Conservation (phyloP, 2,888 invertebrate genomes). For the Steinernema carpocapsae region DNA sequence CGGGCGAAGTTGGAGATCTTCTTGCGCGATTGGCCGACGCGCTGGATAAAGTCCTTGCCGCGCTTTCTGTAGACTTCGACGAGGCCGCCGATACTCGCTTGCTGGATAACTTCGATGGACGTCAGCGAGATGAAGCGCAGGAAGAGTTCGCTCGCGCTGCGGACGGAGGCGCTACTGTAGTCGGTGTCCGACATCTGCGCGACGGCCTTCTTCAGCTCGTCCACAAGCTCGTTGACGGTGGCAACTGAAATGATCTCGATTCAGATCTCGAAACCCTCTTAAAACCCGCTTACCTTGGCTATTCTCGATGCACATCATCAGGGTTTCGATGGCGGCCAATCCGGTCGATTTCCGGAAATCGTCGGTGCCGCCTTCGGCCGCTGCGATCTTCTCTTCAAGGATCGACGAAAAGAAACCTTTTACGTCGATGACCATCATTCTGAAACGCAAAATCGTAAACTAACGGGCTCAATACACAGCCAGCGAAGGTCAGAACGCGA, state of each 20-base stretch:
- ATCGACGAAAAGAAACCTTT: background rate
- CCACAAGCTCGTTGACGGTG: constrained; percentile 69
- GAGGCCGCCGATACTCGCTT: constrained; percentile 33
- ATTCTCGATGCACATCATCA: constrained; percentile 56
- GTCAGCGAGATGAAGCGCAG: constrained; percentile 72
- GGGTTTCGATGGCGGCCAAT: constrained; percentile 71
- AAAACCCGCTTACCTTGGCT: constrained; percentile 68
- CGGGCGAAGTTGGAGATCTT: constrained; percentile 84
- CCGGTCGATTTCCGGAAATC: constrained; percentile 70
- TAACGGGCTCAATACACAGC: no score
- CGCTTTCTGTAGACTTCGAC: constrained; percentile 45
- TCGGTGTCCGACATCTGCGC: constrained; percentile 69
- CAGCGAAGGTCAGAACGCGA: no score
- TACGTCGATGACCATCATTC: background rate
- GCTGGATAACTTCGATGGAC: constrained; percentile 65
- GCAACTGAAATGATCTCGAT: constrained; percentile 58
- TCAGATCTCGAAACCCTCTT: no score
- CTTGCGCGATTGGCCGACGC: constrained; percentile 75
- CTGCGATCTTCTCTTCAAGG: no score
- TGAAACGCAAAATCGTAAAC: no score
- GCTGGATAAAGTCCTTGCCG: constrained; percentile 61
- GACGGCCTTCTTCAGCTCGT: constrained; percentile 69
- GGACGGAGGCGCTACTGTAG: constrained; percentile 70
- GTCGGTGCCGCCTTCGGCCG: no score
- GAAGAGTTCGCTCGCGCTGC: constrained; percentile 71